Evolutionary conservation across 2,113 vertebrate genomes (phyloP).

Genomic region (Laticauda laticaudata): DNA sequence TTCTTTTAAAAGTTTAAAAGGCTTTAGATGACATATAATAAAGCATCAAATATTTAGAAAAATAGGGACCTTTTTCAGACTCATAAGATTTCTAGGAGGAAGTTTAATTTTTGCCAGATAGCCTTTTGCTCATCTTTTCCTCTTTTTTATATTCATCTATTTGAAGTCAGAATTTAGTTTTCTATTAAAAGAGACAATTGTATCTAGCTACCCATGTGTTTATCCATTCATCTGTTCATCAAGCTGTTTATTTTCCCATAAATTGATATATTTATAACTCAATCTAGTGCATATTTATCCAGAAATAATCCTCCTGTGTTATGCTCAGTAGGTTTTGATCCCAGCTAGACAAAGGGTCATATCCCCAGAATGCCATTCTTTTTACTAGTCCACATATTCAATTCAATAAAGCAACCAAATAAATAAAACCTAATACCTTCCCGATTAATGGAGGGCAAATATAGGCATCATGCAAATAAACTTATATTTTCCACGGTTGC

Average conservation of each 20-base stretch:
- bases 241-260: background rate
- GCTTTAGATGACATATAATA: background rate
- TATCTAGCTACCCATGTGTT: background rate
- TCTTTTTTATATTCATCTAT: background rate
- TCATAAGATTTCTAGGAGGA: background rate
- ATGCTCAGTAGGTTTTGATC: background rate
- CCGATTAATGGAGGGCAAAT: background rate
- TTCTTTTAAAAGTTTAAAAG: background rate
- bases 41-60: background rate
- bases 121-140: background rate
- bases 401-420: background rate
- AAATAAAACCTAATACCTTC: background rate
- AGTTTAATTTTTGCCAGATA: background rate
- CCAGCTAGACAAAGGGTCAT: background rate
- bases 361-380: background rate
- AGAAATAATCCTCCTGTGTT: background rate
- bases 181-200: background rate
- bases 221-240: background rate
- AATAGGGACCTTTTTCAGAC: background rate
- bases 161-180: slow-evolving; percentile 1
- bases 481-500: background rate
- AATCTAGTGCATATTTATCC: background rate
- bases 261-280: background rate
- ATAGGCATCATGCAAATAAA: background rate
- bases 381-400: background rate